Conservation (phyloP, 2,113 vertebrate species). For the Grammomys dolichurus region DNA sequence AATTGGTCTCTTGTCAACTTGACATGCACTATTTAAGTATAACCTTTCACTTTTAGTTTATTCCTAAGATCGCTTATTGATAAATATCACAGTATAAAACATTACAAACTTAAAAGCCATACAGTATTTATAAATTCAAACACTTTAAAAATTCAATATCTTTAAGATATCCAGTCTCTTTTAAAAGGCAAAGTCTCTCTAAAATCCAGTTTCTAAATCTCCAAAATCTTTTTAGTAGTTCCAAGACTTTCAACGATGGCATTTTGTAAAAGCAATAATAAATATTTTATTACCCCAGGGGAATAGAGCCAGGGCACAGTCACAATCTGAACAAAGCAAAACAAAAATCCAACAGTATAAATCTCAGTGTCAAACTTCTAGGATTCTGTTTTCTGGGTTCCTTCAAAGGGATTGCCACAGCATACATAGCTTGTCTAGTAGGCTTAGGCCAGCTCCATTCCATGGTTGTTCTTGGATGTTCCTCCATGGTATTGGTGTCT, state of each 20-base stretch:
- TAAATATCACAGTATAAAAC: background rate
- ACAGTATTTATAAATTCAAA: background rate
- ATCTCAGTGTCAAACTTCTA: background rate
- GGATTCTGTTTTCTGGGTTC: background rate
- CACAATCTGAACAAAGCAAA: background rate
- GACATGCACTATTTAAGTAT: background rate
- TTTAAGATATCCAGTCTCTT: background rate
- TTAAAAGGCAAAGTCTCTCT: background rate
- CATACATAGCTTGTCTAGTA: background rate
- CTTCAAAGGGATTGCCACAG: background rate
- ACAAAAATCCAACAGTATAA: background rate
- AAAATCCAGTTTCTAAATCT: background rate
- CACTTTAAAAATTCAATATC: background rate
- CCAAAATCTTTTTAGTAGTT: background rate
- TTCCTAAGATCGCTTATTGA: background rate
- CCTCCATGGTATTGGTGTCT: background rate
- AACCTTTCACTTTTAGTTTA: background rate
- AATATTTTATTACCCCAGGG: background rate
- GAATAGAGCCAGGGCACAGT: background rate
- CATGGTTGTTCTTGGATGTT: background rate
- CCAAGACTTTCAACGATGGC: background rate
- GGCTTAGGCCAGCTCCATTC: background rate
- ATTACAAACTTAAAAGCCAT: background rate
- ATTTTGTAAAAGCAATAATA: background rate
- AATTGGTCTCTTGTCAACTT: background rate